These are phyloP conservation scores for Trissolcus japonicus DNA, from an alignment of 2,888 invertebrate species.

Conservation along the genomic window DNA sequence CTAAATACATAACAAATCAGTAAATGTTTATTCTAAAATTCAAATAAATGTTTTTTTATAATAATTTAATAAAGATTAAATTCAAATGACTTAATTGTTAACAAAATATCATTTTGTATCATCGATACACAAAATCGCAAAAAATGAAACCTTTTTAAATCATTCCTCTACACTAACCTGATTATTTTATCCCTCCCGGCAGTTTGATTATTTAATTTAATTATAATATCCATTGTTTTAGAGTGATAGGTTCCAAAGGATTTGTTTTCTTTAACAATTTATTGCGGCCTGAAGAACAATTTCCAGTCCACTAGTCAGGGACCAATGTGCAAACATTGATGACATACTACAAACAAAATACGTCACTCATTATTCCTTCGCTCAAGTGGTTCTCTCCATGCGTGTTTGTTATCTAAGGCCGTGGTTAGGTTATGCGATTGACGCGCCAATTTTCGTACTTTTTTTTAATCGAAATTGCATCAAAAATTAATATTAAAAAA, in stretches of 20 bases:
- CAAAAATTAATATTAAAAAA: no score
- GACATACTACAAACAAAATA: slow-evolving; percentile 15
- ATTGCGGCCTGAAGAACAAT: slow-evolving; percentile 12
- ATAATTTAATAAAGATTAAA: background rate
- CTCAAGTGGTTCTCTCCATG: background rate
- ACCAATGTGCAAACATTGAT: slow-evolving; percentile 44
- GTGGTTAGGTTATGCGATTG: slow-evolving; percentile 9
- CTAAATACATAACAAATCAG: no score
- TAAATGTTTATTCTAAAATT: no score
- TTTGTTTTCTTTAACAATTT: background rate
- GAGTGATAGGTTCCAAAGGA: slow-evolving; percentile 4
- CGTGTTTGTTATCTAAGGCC: slow-evolving; percentile 14
- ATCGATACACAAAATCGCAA: background rate
- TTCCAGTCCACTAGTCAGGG: slow-evolving; percentile 18
- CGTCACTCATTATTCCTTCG: slow-evolving; percentile 12
- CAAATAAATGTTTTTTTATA: background rate
- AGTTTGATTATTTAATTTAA: slow-evolving; percentile 77
- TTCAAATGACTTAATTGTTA: background rate
- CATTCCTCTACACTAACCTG: slow-evolving; percentile 69
- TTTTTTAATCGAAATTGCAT: no score
- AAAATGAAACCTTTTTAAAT: background rate
- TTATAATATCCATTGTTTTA: slow-evolving; percentile 74
- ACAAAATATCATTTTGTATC: background rate
- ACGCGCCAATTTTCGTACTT: no score
- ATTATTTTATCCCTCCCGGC: slow-evolving; percentile 77